phyloP scores from a whole-genome alignment of 2,113 vertebrate species.

The Tragelaphus strepsiceros region DNA sequence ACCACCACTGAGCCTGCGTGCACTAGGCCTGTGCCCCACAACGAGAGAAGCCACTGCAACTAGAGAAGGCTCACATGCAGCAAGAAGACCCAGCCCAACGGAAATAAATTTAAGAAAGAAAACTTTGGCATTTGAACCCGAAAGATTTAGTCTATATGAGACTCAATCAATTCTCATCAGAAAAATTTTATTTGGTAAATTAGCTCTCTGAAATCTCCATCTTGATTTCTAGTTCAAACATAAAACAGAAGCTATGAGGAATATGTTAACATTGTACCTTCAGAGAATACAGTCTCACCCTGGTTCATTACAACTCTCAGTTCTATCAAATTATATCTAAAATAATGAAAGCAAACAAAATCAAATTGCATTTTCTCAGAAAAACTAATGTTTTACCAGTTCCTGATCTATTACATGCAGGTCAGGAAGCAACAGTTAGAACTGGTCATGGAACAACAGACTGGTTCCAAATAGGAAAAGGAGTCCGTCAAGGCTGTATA shows the following conservation, averaged over 20 bases:
- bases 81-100: neutral
- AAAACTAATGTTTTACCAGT: neutral
- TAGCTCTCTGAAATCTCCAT: neutral
- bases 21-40: neutral
- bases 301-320: neutral
- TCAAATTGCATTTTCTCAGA: neutral
- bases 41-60: neutral
- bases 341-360: conserved; percentile 4
- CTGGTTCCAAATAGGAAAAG: too few species aligned
- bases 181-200: neutral
- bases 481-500: too few species aligned
- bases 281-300: neutral
- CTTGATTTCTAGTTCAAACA: neutral
- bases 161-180: neutral
- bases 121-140: neutral
- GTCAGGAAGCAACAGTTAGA: too few species aligned
- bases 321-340: neutral
- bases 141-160: neutral
- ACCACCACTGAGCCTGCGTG: neutral
- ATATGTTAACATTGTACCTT: neutral
- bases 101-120: neutral
- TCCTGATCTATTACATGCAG: neutral
- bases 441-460: too few species aligned
- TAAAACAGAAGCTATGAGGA: neutral
- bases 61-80: neutral